Evolutionary conservation across 2,888 invertebrate genomes (phyloP), one percentile per base, ranked within the genome.

Genomic region (Tinea semifulvella): DNA sequence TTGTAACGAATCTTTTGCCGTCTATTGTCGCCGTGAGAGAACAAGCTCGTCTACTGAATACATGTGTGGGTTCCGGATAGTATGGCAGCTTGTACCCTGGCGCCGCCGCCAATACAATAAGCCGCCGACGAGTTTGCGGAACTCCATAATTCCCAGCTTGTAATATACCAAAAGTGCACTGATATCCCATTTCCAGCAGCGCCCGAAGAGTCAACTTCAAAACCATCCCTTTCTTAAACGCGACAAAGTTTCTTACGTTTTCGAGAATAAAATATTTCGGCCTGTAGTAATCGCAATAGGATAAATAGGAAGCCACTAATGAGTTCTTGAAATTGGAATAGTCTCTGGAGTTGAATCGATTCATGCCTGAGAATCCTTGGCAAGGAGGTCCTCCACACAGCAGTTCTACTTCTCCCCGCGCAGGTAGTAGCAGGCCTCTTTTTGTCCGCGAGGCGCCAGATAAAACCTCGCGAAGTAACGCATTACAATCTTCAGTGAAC

Each of bases 311-410:
- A 0, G 90, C 90, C 14, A 94, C 88, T 10, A 94, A 73, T 0
- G 94, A 94, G 64, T 92, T 94, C 76, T 92, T 94, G 60, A 94
- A 93, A 51, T 87, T 82, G 1, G 93, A 92, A 65, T 93, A 93
- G 53, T 93, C 90, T 22, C 92, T 79, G 0, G 88, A 88, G 68
- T 91, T 93, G 66, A 94, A 94, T 43, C 93, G 77, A 67, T 94
- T 94, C 92, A 94, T 93, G 26, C 92, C 92, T 38, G 91, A 92
- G 71, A 94, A 94, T 2, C 94, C 94, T 68, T 94, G 94, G 61
- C 94, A 94, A 0, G 94, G 94, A 1, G 94, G 94, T 1, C 94
- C 94, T 7, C 94, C 94, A 58, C 92, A 91, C 20, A 94, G 67
- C 47, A 94, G 66, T 56, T 94, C 92, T 1, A 94, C 92, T 48